Base-by-base conservation (phyloP, 2,113 vertebrate species). In the Dolichallabes microphthalmus region DNA sequence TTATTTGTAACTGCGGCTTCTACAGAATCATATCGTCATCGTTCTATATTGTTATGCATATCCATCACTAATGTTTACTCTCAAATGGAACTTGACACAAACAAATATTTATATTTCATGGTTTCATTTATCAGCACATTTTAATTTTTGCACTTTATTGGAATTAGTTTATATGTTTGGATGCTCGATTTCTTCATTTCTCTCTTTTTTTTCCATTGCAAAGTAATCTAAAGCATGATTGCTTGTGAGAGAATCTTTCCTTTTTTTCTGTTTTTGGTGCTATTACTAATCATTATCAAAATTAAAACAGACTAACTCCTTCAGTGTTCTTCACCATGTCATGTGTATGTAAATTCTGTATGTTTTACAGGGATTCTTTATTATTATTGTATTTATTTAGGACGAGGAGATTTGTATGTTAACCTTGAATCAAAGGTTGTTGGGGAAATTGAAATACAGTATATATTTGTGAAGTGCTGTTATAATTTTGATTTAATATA, bases 71-170 rank as follows among this genome's bases (percentile, higher is more conserved):
- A 0, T 30, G 50, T 30, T 61, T 75, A 74, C 19, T 61, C 66
- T 57, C 11, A 15, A 2, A 13, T 39, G 11, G 15, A 27, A 50
- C 80, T 68, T 11, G 27, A n/a, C 69, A 9, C 45, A 55, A 32
- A 17, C 17, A 82, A 30, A 71, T 20, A 82, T 60, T 71, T 22
- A 4, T 83, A 32, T 13, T n/a, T 45, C 12, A n/a, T 63, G 39
- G 57, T 52, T 52, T 35, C 55, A 30, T 75, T 73, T 66, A 60
- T 17, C 2, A n/a, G 35, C 69, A 50, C 68, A 30, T 75, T 30
- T 83, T 13, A 71, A n/a, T 73, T 39, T 83, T 55, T 68, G 80
- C 64, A 71, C n/a, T 57, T 71, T 58, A 69, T 32, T 57, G 53
- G n/a, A 75, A 75, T 27, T 7, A 14, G 13, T 76, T 58, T 3